Conservation (phyloP, 2,888 invertebrate genomes). For the Andrena trimmerana region DNA sequence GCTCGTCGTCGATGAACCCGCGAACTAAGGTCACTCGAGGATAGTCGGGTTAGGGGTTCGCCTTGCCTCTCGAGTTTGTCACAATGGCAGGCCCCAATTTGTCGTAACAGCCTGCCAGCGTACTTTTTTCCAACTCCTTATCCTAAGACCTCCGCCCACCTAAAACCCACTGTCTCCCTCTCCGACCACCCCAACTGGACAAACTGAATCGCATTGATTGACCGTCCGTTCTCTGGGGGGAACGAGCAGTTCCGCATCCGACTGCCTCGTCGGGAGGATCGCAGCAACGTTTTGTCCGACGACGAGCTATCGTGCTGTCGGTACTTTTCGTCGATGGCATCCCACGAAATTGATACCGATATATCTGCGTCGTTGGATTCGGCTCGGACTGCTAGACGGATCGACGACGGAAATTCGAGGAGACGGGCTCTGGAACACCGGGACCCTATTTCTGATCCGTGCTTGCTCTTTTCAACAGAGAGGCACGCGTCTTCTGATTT, state of each 20-base stretch:
- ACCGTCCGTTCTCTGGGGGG: conserved; percentile 70
- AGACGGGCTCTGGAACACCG: not conserved
- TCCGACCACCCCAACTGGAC: conserved; percentile 72
- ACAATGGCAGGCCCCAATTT: conserved; percentile 82
- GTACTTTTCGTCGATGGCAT: not conserved
- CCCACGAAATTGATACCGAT: conserved; percentile 35
- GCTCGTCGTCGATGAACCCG: conserved; percentile 76
- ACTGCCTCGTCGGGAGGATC: not conserved
- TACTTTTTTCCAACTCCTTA: conserved; percentile 77
- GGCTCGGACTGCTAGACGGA: too few species aligned
- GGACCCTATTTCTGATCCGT: not conserved
- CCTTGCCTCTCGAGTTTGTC: conserved; percentile 73
- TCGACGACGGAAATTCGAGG: conserved; percentile 1
- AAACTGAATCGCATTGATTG: conserved; percentile 84
- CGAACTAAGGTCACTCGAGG: conserved; percentile 77
- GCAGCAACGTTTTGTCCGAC: not conserved
- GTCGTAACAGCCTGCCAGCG: conserved; percentile 82
- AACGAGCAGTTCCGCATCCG: conserved; percentile 1
- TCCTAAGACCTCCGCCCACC: conserved; percentile 72
- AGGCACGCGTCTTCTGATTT: not conserved
- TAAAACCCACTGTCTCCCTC: conserved; percentile 57
- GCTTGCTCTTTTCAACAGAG: not conserved
- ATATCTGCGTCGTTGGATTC: not conserved
- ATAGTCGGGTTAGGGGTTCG: conserved; percentile 64
- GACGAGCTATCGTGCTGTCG: not conserved